Conservation (phyloP, 2,888 invertebrate genomes). For the Machimus atricapillus region DNA sequence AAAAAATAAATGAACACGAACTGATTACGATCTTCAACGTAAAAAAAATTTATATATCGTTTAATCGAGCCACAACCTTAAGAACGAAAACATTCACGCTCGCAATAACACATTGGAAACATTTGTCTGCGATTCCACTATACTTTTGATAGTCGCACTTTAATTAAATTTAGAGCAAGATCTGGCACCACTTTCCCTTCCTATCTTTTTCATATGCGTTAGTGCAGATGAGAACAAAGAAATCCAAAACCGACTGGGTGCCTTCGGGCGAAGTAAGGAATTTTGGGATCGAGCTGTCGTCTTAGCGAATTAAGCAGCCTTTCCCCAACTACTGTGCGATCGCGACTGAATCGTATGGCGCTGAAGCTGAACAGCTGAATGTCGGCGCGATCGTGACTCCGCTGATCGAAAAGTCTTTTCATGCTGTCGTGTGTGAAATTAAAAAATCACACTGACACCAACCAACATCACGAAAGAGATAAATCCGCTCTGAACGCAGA, state of each 20-base stretch:
- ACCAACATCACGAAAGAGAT: background rate
- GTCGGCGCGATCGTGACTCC: background rate
- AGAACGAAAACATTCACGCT: slow-evolving; percentile 1
- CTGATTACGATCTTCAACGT: background rate
- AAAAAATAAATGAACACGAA: background rate
- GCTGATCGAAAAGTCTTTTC: background rate
- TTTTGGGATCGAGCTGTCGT: slow-evolving; percentile 36
- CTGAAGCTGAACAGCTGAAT: slow-evolving; percentile 29
- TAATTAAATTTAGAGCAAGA: background rate
- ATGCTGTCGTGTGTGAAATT: background rate
- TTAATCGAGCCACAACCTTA: slow-evolving; percentile 3
- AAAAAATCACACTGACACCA: background rate
- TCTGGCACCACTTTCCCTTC: background rate
- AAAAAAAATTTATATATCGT: background rate
- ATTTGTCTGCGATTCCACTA: background rate
- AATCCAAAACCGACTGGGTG: background rate
- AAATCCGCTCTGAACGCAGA: background rate
- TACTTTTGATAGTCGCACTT: background rate
- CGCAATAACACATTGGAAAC: slow-evolving; percentile 3
- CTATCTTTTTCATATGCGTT: slow-evolving; percentile 7
- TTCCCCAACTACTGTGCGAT: slow-evolving; percentile 41
- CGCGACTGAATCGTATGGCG: slow-evolving; percentile 32
- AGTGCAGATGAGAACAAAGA: slow-evolving; percentile 28
- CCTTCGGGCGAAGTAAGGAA: background rate
- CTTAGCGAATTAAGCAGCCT: slow-evolving; percentile 28